These are phyloP conservation scores for Dipodomys stephensi DNA, from an alignment of 2,113 vertebrate species.

Conservation along the genomic window DNA sequence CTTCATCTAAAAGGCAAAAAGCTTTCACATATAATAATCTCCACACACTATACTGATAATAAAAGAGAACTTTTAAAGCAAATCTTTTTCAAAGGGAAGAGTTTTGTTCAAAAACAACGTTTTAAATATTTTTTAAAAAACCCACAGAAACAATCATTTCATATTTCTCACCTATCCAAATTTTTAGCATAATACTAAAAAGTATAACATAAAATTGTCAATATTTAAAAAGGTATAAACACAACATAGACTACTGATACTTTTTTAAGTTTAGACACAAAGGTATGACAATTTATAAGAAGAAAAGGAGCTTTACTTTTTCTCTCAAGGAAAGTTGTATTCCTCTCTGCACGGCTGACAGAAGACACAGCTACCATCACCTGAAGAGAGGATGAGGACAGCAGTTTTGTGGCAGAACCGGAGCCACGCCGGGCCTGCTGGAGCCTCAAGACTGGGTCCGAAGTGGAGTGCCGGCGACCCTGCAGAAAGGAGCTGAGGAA, in stretches of 20 bases:
- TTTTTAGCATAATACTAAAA: slow-evolving; percentile 40
- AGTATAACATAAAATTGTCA: neutral
- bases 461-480: slow-evolving; percentile 89
- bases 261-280: slow-evolving; percentile 40
- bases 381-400: slow-evolving; percentile 90
- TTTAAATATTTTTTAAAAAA: slow-evolving; percentile 16
- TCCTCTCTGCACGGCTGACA: slow-evolving; percentile 85
- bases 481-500: slow-evolving; percentile 86
- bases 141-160: neutral
- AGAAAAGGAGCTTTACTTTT: slow-evolving; percentile 88
- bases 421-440: slow-evolving; percentile 84
- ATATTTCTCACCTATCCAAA: neutral
- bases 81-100: slow-evolving; percentile 26
- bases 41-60: neutral
- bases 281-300: slow-evolving; percentile 1
- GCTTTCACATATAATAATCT: neutral
- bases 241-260: neutral
- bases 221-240: slow-evolving; percentile 41
- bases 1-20: neutral
- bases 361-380: slow-evolving; percentile 90
- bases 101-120: slow-evolving; percentile 11
- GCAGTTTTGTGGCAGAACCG: slow-evolving; percentile 86
- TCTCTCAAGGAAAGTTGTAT: slow-evolving; percentile 78
- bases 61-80: neutral
- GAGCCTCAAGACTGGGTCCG: slow-evolving; percentile 86